phyloP scores from a whole-genome alignment of 2,113 vertebrate genomes.

The Zosterops japonicus region DNA sequence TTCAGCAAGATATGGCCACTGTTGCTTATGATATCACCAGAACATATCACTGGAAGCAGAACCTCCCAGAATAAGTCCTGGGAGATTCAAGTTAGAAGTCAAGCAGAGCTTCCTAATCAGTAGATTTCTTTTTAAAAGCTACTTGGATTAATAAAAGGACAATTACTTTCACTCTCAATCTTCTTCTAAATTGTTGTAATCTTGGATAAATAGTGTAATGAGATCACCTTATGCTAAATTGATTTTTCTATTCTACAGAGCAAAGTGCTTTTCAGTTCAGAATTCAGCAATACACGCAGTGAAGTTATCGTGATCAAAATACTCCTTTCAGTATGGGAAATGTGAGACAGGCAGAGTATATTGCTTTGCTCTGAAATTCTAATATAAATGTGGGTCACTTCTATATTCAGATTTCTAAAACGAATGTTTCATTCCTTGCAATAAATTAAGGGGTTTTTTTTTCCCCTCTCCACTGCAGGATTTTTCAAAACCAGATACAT shows the following conservation, averaged over 20 bases:
- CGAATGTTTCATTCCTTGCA: background rate
- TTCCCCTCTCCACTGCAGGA: background rate
- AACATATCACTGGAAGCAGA: background rate
- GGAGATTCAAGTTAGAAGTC: background rate
- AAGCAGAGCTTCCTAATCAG: background rate
- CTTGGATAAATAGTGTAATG: constrained; percentile 54
- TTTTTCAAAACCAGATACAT: constrained; percentile 25
- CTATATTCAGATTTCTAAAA: constrained; percentile 30
- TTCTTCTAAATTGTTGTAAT: constrained; percentile 44
- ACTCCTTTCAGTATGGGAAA: background rate
- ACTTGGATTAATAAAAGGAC: constrained; percentile 50
- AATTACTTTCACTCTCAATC: constrained; percentile 47
- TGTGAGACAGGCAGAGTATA: background rate
- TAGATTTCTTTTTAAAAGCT: constrained; percentile 14
- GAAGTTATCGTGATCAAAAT: constrained; percentile 1
- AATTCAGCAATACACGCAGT: background rate
- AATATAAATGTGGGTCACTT: constrained; percentile 16
- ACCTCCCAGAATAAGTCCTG: background rate
- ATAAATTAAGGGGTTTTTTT: background rate
- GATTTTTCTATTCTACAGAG: constrained; percentile 18
- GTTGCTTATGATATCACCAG: background rate
- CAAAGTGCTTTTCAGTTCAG: constrained; percentile 25
- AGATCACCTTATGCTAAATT: constrained; percentile 58
- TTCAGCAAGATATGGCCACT: background rate
- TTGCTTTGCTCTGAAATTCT: constrained; percentile 6